Evolutionary conservation across 2,888 invertebrate species (phyloP), one percentile per base, ranked within the genome.

Genomic region (Idaea straminata): DNA sequence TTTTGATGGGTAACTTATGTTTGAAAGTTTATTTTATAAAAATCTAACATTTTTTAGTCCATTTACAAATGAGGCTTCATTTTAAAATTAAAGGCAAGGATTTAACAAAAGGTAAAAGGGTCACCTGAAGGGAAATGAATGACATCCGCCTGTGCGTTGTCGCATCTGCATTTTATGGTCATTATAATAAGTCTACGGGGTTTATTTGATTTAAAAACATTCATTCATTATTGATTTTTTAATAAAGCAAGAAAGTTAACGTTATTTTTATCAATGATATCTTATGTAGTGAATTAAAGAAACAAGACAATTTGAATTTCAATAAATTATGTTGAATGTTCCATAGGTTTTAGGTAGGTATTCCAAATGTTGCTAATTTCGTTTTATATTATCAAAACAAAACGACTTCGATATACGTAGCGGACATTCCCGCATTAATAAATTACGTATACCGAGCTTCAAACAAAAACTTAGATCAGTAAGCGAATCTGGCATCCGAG

Each of bases 351-450:
- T 38, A 38, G 38, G 38, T 38, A 38, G 47, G 13, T 60, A 71
- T 71, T 65, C 64, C 66, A 64, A 62, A 66, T 68, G 25, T 62
- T 66, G 62, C 58, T 57, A 66, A 64, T 62, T 15, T 25, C 47
- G 61, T 62, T 64, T 61, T 61, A 47, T 47, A 47, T 47, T 10
- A 47, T 47, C 47, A 47, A 47, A 47, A 47, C 25, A 62, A 62
- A 62, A 62, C 66, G 69, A 65, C 60, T 68, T 35, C 62, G 64
- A 68, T 65, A 67, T 68, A 63, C 47, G 47, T 47, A 47, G 47
- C 47, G 47, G 13, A 47, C 47, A 47, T 47, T 47, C 47, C 47
- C 47, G 47, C 47, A 47, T 47, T 47, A 47, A 47, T 47, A 47
- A 47, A 47, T 47, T 47, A 47, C 47, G 47, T 47, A 47, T 47